phyloP scores from a whole-genome alignment of 2,113 vertebrate species.

The Ciconia maguari region DNA sequence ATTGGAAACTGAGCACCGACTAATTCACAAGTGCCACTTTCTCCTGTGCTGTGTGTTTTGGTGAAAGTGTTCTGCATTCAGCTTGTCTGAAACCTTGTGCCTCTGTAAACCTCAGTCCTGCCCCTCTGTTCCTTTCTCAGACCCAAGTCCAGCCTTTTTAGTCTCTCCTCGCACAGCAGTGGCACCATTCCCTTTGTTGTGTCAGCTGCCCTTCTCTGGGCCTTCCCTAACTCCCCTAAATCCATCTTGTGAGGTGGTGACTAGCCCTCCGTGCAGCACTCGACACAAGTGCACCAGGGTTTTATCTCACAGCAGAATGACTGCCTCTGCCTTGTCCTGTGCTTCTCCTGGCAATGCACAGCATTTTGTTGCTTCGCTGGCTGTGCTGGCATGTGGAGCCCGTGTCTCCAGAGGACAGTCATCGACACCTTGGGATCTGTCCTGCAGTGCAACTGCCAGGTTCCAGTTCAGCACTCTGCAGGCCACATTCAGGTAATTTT shows the following conservation, averaged over 20 bases:
- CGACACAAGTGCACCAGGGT: neutral
- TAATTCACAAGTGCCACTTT: neutral
- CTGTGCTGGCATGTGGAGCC: neutral
- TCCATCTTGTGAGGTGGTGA: too few relatives aligned
- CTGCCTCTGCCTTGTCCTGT: neutral
- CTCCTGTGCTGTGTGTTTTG: neutral
- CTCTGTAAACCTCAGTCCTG: neutral
- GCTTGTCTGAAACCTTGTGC: neutral
- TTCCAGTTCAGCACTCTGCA: neutral
- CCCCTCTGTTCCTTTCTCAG: neutral
- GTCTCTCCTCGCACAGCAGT: rapidly evolving
- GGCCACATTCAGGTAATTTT: neutral
- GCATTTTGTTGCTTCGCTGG: neutral
- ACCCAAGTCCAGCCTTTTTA: neutral
- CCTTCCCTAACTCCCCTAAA: neutral
- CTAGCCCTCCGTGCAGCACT: neutral
- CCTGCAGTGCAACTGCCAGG: neutral
- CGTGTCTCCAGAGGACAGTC: neutral
- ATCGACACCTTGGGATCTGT: too few relatives aligned
- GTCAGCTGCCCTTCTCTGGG: neutral
- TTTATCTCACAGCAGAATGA: neutral
- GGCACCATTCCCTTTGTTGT: neutral
- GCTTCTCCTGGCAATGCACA: neutral
- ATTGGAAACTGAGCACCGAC: rapidly evolving
- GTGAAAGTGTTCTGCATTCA: too few relatives aligned